phyloP scores from a whole-genome alignment of 1,140 invertebrate genomes.

The Heterodera schachtii region DNA sequence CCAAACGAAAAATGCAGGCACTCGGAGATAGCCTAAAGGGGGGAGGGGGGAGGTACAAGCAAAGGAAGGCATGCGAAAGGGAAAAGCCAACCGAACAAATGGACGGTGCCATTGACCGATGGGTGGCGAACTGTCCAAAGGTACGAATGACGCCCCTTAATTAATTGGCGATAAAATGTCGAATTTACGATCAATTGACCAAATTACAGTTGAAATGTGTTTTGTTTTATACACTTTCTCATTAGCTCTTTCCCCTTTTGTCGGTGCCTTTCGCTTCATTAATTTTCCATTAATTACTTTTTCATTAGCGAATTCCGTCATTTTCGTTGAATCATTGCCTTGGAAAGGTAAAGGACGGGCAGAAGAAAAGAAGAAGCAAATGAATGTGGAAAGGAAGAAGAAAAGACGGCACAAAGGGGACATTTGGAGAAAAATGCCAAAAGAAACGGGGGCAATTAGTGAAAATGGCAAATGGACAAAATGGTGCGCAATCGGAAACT shows the following conservation, averaged over 20 bases:
- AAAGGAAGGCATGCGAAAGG: too few relatives aligned
- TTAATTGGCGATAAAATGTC: too few relatives aligned
- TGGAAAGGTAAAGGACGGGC: background rate
- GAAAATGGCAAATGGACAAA: background rate
- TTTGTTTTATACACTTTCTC: too few relatives aligned
- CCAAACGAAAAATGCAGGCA: background rate
- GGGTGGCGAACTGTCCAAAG: background rate
- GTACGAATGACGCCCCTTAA: background rate
- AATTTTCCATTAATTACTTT: background rate
- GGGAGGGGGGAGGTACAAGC: too few relatives aligned
- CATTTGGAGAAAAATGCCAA: background rate
- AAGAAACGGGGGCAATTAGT: background rate
- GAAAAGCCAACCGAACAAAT: background rate
- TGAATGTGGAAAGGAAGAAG: background rate
- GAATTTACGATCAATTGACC: too few relatives aligned
- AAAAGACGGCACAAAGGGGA: background rate
- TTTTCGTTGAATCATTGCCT: background rate
- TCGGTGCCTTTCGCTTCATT: background rate
- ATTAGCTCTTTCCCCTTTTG: too few relatives aligned
- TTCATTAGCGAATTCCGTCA: background rate
- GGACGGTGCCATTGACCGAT: background rate
- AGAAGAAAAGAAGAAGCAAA: background rate
- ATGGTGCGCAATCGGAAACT: too few relatives aligned
- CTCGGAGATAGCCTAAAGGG: background rate
- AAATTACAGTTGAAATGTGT: too few relatives aligned